These are phyloP conservation scores for Eupsittula cactorum DNA, from an alignment of 2,113 vertebrate species.

Conservation along the genomic window DNA sequence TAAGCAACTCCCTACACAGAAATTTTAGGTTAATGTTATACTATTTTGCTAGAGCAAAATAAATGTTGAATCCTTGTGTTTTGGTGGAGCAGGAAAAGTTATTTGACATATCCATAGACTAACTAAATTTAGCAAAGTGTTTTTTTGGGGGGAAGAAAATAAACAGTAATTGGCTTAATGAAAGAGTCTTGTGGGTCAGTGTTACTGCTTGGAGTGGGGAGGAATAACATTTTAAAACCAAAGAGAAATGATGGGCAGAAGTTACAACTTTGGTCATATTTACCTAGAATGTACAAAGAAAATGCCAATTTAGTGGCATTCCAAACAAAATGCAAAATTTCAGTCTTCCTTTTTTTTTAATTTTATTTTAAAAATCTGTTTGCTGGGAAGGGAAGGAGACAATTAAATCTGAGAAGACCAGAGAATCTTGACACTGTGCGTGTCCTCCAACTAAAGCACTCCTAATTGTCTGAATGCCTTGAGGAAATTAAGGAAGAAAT, in stretches of 20 bases:
- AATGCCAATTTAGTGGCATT: not conserved
- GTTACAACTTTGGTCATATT: not conserved
- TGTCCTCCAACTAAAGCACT: not conserved
- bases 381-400: not conserved
- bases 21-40: not conserved
- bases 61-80: not conserved
- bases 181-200: not conserved
- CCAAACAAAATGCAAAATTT: not conserved
- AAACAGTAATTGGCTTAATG: not conserved
- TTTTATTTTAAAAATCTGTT: not conserved
- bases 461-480: not conserved
- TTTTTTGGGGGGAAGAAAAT: not conserved
- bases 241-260: not conserved
- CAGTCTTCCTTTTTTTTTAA: not conserved
- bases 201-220: not conserved
- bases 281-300: not conserved
- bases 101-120: not conserved
- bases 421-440: not conserved
- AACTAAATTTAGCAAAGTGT: not conserved
- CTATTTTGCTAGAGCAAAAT: not conserved
- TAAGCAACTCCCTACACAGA: fast-evolving
- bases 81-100: not conserved
- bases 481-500: not conserved
- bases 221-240: not conserved
- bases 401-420: not conserved